Evolutionary conservation across 2,888 invertebrate species (phyloP), one percentile per base, ranked within the genome.

Genomic region (Camponotus fellah): DNA sequence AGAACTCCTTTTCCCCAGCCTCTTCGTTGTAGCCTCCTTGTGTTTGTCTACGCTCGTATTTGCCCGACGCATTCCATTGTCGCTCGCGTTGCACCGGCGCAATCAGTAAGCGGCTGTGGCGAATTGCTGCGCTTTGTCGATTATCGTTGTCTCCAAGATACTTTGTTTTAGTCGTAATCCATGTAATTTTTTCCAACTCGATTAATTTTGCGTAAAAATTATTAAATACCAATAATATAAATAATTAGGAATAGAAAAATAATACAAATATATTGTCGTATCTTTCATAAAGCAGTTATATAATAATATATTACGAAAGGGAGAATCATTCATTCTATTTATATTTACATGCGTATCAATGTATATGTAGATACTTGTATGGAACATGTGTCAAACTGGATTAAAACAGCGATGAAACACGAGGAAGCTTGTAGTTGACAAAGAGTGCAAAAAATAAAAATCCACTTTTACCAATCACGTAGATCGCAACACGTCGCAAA

Each of bases 61-160:
- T 93, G 92, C 92, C 88, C 91, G 92, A 87, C 91, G 91, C 92
- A 93, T 93, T 93, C 93, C 93, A 89, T 87, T 82, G 87, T 90
- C 85, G 87, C 86, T 89, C 86, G 86, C 85, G 79, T 75, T 83
- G 85, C 88, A 86, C 75, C 85, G 79, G 56, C 80, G 84, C 76
- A 81, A 81, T 82, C 75, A 17, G 82, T 26, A 37, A 82, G 56
- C 58, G 40, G 65, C 43, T 32, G 46, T 32, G 82, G 46, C 65
- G 60, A 82, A 79, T 82, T 65, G 56, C 60, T 58, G 66, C 58
- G 26, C 76, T 82, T 76, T 82, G 64, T 43, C 32, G 64, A 82
- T 65, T 62, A 58, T 72, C 34, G 58, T 68, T 69, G 77, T 71
- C 56, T 49, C 72, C 49, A 26, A 72, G 71, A 60, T 49, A 34